These are phyloP conservation scores for Campoplex capitator DNA, from an alignment of 2,888 invertebrate species.

Conservation along the genomic window DNA sequence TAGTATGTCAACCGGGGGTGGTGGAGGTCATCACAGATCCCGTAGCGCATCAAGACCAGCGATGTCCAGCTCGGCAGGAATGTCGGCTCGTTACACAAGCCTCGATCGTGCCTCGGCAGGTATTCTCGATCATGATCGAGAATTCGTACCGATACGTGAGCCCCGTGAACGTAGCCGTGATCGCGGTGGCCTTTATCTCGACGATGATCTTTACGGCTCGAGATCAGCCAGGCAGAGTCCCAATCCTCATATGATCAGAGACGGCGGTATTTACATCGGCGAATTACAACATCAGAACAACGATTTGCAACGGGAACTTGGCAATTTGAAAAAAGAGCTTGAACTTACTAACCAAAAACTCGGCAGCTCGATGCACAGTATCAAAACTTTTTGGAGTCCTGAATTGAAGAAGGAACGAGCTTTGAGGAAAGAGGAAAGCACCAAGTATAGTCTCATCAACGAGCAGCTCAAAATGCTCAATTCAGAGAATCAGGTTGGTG, in stretches of 20 bases:
- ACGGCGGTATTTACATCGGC: constrained; percentile 90
- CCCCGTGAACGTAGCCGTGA: constrained; percentile 89
- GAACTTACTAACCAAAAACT: constrained; percentile 98
- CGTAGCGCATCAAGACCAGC: constrained; percentile 92
- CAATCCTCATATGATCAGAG: constrained; percentile 87
- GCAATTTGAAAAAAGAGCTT: constrained; percentile 95
- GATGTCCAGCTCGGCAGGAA: constrained; percentile 83
- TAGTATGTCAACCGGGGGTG: constrained; percentile 86
- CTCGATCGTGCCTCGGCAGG: constrained; percentile 88
- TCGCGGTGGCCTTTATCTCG: constrained; percentile 88
- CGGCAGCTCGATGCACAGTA: constrained; percentile 99
- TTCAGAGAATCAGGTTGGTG: constrained; percentile 96
- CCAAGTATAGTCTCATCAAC: constrained; percentile 97
- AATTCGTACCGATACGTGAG: constrained; percentile 94
- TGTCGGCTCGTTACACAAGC: constrained; percentile 88
- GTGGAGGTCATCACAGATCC: constrained; percentile 90
- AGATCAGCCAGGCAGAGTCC: constrained; percentile 90
- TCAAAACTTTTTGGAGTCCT: constrained; percentile 99
- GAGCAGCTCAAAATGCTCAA: constrained; percentile 98
- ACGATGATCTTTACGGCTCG: constrained; percentile 89
- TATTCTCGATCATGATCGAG: constrained; percentile 92
- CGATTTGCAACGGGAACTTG: constrained; percentile 96
- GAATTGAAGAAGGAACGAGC: constrained; percentile 99
- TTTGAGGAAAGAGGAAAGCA: constrained; percentile 98
- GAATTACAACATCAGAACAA: constrained; percentile 97